Base-by-base conservation (phyloP, 2,797 vertebrate species). In the Sebastes elongatus region DNA sequence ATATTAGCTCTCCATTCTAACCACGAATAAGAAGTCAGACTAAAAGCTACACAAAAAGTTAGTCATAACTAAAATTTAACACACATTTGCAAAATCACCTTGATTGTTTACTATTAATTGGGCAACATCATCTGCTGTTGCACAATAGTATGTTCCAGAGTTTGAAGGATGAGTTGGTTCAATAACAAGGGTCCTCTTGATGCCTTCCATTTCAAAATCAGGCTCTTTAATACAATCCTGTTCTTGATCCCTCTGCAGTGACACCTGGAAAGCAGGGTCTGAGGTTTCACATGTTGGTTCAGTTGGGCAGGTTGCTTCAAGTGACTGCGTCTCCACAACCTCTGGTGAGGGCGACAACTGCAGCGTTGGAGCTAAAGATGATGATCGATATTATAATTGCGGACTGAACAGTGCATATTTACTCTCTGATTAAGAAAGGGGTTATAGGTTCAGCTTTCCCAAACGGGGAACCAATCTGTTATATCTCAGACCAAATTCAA, bases 51-150 rank as follows among this genome's bases (percentile, higher is more conserved):
- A 88, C 33, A 80, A 66, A 84, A 66, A 84, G 87, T 94, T 93
- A 94, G 88, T 91, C 42, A 85, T 69, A 86, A 86, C 80, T 73
- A 56, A 69, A 70, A 78, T 25, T 84, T n/a, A 90, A 88, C 89
- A 86, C 46, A 91, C 79, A 93, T 88, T 88, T 57, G 70, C 59
- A 86, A 76, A 93, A 92, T 94, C 89, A 98, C 98, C 98, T 98
- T 96, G 94, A 83, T 97, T 94, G 33, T 96, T 94, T 88, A 97
- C 90, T 22, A 96, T 96, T 93, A 97, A 97, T 83, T 95, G 96
- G 81, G 96, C 96, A n/a, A 97, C 96, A 89, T 97, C 97, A 5
- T 97, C 95, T 25, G 96, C 96, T 23, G 95, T 97, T 13, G 97
- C 96, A 10, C 96, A 98, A 90, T 97, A 96, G 10, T 97, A 97